These are phyloP conservation scores for Camponotus pennsylvanicus DNA, from an alignment of 1,140 invertebrate species.

Conservation along the genomic window DNA sequence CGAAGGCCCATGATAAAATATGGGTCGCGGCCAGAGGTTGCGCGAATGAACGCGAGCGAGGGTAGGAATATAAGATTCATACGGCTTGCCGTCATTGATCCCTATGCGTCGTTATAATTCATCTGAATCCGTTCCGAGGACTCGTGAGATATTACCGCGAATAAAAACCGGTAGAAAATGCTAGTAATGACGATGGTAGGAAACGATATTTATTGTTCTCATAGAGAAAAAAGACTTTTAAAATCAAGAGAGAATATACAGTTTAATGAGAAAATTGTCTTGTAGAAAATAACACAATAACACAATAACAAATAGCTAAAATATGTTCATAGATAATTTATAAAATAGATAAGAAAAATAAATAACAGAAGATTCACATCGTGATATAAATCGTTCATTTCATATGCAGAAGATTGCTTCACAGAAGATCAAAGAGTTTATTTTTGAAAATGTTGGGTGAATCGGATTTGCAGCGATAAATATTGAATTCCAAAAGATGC, in stretches of 20 bases:
- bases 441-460: neutral
- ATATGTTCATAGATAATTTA: neutral
- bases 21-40: constrained; percentile 28
- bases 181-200: neutral
- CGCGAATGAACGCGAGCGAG: neutral
- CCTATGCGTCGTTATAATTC: constrained; percentile 43
- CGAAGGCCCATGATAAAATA: constrained; percentile 42
- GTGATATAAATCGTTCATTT: neutral
- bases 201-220: neutral
- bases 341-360: no score
- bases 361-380: neutral
- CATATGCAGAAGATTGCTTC: neutral
- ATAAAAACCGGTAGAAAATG: constrained; percentile 17
- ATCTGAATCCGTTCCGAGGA: constrained; percentile 10
- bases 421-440: neutral
- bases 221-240: neutral
- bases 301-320: neutral
- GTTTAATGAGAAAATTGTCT: neutral
- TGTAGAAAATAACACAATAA: neutral
- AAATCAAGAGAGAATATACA: neutral
- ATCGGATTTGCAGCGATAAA: neutral
- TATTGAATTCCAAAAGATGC: neutral
- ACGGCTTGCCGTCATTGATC: constrained; percentile 45
- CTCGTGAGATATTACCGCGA: constrained; percentile 8
- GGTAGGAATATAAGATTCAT: constrained; percentile 57